Evolutionary conservation across 2,797 vertebrate species (phyloP).

Genomic region (Poecilia gillii): DNA sequence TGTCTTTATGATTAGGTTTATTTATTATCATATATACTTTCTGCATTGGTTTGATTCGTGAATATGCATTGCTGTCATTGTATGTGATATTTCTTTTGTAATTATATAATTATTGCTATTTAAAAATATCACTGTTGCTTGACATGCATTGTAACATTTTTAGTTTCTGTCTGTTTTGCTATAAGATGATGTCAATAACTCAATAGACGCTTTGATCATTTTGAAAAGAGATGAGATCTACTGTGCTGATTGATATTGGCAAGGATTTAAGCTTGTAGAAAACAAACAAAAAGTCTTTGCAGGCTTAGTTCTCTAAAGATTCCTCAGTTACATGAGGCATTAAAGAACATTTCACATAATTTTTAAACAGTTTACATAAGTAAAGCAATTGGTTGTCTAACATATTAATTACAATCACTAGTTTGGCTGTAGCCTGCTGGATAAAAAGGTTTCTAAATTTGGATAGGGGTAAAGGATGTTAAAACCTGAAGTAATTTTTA

Average conservation of each 20-base stretch:
- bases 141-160: conserved; percentile 83
- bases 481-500: neutral
- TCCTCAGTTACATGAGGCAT: neutral
- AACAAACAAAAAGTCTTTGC: conserved; percentile 40
- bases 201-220: conserved; percentile 81
- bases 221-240: conserved; percentile 76
- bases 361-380: neutral
- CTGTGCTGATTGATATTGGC: conserved; percentile 80
- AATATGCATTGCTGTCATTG: conserved; percentile 82
- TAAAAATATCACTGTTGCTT: conserved; percentile 81
- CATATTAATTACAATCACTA: neutral
- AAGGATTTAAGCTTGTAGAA: conserved; percentile 74
- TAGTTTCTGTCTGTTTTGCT: conserved; percentile 76
- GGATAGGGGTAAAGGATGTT: neutral
- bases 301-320: conserved; percentile 10
- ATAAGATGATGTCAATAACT: conserved; percentile 81
- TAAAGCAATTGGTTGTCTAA: neutral
- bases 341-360: neutral
- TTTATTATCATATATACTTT: conserved; percentile 86
- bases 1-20: conserved; percentile 81
- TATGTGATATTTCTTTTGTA: conserved; percentile 83
- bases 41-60: conserved; percentile 82
- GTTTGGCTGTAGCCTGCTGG: neutral
- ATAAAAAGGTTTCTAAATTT: neutral
- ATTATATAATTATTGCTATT: conserved; percentile 84